Evolutionary conservation across 1,140 invertebrate genomes (phyloP), one percentile per base, ranked within the genome.

Genomic region (Eupeodes corollae): DNA sequence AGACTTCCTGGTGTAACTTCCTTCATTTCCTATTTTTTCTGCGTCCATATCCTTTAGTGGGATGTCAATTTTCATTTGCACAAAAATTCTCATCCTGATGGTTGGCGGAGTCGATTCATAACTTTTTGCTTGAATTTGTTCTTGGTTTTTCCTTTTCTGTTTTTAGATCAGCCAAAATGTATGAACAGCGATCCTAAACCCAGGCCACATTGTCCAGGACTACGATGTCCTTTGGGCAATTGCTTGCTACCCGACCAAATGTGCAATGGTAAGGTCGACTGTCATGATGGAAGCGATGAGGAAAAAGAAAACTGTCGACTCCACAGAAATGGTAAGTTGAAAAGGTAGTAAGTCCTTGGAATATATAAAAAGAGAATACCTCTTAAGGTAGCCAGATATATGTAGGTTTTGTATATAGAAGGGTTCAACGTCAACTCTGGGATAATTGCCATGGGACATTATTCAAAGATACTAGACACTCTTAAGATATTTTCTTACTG

Each of bases 181-280:
- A 26, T 5, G 8, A 26, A 26, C 38, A 50, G 14, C 16, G 48
- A 46, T 26, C 39, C 44, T 14, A 42, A 42, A n/a, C 3, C 55
- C 3, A 26, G 37, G 5, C 58, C 70, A 3, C 5, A 49, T 8
- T 86, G 84, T 53, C 40, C 68, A 5, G 56, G 54, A 3, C 54
- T 56, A 42, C 70, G 81, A 44, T 92, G 88, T 67, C 61, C 70
- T 16, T 68, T 82, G 33, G 87, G 88, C 0, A 59, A 77, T 39
- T 91, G 88, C 63, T 56, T 91, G 18, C 54, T 75, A 1, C 67
- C 72, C 35, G 46, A 69, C 6, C 70, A 75, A 43, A 68, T 86
- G 21, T 91, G 87, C 58, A 76, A 92, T 59, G 81, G 80, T 0
- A 67, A 79, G 38, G 57, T 56, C 1, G 76, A 91, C 52, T 93